These are phyloP conservation scores for Odontocolon sp. DNA, from an alignment of 2,888 invertebrate species.

Conservation along the genomic window DNA sequence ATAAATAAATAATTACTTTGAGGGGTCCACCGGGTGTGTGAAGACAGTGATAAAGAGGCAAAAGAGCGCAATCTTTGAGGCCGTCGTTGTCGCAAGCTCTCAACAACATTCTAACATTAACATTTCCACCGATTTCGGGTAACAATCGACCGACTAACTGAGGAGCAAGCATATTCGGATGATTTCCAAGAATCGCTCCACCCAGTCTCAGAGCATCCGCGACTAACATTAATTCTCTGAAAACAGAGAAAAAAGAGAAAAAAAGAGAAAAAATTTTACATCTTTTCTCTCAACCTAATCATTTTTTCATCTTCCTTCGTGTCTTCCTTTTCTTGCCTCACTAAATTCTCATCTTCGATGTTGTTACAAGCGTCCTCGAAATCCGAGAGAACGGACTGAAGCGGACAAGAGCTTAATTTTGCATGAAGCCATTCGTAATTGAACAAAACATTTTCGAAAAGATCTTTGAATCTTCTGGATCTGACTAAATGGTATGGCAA, in stretches of 20 bases:
- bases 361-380: constrained; percentile 95
- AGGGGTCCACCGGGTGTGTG: constrained; percentile 99
- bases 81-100: constrained; percentile 96
- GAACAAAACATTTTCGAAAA: constrained; percentile 96
- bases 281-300: neutral
- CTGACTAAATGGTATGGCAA: constrained; percentile 97
- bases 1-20: constrained; percentile 89
- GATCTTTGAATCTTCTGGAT: constrained; percentile 93
- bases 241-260: neutral
- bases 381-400: constrained; percentile 96
- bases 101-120: constrained; percentile 92
- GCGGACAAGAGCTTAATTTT: constrained; percentile 96
- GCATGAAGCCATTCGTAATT: constrained; percentile 99
- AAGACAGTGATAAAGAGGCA: constrained; percentile 97
- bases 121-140: constrained; percentile 93
- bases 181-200: constrained; percentile 94
- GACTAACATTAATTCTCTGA: constrained; percentile 93
- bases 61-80: constrained; percentile 92
- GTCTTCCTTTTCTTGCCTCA: constrained; percentile 82
- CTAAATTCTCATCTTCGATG: constrained; percentile 91
- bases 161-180: constrained; percentile 97
- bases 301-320: neutral
- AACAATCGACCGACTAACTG: constrained; percentile 95
- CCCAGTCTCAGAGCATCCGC: constrained; percentile 96
- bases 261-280: neutral